Percentiles rank a stretch among this genome's conserved stretches.
Evolutionary conservation across 53 echinoderm and acorn worm species (phyloP).

Genomic region (Henricia sp.): DNA sequence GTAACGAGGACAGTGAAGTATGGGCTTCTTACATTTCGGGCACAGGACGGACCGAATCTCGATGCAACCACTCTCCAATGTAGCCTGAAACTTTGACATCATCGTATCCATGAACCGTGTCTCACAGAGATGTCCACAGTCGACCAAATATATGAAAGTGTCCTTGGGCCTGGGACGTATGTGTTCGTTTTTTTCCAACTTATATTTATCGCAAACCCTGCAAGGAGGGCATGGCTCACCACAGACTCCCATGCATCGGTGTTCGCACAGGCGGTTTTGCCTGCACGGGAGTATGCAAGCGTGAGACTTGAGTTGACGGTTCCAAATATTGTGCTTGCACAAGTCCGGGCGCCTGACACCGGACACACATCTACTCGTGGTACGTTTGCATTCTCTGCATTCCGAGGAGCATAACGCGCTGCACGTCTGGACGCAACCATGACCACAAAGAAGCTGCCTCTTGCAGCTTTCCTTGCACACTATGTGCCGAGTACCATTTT

Average conservation of each 20-base stretch:
- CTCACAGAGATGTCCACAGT: conserved; percentile 84
- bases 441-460: conserved; percentile 82
- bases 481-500: conserved; percentile 68
- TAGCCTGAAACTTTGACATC: neutral
- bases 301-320: neutral
- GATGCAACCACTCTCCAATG: neutral
- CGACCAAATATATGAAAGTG: conserved; percentile 68
- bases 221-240: conserved; percentile 89
- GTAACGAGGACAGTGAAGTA: conserved; percentile 73
- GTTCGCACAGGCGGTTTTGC: conserved; percentile 55
- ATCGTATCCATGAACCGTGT: conserved; percentile 67
- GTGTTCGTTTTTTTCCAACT: conserved; percentile 68
- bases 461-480: conserved; percentile 68
- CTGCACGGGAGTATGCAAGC: conserved; percentile 47
- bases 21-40: conserved; percentile 79
- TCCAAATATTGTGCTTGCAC: neutral
- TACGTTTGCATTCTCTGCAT: conserved; percentile 11
- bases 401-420: conserved; percentile 57
- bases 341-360: no score
- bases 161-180: conserved; percentile 69
- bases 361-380: no score
- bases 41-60: conserved; percentile 39
- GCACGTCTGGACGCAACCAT: conserved; percentile 57
- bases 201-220: conserved; percentile 61
- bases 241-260: conserved; percentile 84